A percentile compares a stretch with the other conserved stretches of the same genome.
Evolutionary conservation across 1,140 invertebrate species (phyloP).

Genomic region (Hyles vespertilio): DNA sequence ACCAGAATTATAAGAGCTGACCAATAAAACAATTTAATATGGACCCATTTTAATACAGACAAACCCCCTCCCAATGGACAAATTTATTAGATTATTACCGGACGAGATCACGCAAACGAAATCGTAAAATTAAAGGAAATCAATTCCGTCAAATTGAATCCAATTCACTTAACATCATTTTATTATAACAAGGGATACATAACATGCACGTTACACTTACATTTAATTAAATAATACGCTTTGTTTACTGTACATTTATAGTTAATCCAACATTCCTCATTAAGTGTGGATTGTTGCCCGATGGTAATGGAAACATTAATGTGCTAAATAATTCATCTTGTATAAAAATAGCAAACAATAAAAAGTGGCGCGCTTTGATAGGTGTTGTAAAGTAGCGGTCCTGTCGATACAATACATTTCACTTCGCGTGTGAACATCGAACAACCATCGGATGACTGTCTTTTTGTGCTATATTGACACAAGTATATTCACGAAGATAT

Average conservation of each 20-base stretch:
- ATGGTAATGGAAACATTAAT: constrained; percentile 36
- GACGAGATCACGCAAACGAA: constrained; percentile 71
- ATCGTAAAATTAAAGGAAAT: constrained; percentile 70
- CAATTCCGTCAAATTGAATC: constrained; percentile 66
- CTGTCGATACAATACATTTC: constrained; percentile 47
- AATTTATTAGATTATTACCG: constrained; percentile 72
- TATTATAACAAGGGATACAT: constrained; percentile 21
- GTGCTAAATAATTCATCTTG: constrained; percentile 22
- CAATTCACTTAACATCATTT: constrained; percentile 47
- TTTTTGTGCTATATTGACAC: constrained; percentile 55
- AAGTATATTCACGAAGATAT: constrained; percentile 47
- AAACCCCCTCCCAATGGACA: constrained; percentile 64
- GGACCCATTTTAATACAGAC: constrained; percentile 57
- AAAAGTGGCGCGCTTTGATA: constrained; percentile 30
- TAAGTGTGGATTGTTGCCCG: constrained; percentile 8
- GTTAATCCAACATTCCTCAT: too few relatives aligned
- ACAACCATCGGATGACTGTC: constrained; percentile 47
- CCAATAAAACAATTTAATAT: constrained; percentile 56
- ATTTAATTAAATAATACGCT: not conserved
- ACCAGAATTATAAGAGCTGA: constrained; percentile 37
- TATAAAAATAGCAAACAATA: constrained; percentile 32
- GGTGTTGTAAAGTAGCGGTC: constrained; percentile 29
- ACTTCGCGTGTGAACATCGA: constrained; percentile 47
- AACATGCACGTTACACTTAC: not conserved
- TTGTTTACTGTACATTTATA: not conserved